Percentiles rank a stretch among this genome's conserved stretches.
phyloP scores from a whole-genome alignment of 2,888 invertebrate genomes.

The Hemicrepidius hirtus region DNA sequence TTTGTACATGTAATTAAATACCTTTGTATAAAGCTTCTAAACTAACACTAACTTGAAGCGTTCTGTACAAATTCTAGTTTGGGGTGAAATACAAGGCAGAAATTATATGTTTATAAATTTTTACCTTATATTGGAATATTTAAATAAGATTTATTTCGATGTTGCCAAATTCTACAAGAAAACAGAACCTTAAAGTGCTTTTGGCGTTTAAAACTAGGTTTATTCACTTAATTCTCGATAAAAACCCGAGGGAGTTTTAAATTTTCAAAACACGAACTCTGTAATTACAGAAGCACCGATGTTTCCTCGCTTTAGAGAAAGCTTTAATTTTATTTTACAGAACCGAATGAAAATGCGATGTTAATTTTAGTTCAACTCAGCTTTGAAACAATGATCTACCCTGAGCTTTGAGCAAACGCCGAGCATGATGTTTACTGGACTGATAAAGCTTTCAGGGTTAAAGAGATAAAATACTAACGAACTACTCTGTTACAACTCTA shows the following conservation, averaged over 20 bases:
- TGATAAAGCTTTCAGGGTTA: background rate
- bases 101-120: background rate
- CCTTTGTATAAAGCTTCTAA: background rate
- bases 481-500: too few species aligned
- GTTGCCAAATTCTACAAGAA: conserved; percentile 53
- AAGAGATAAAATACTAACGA: background rate
- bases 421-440: background rate
- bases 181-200: conserved; percentile 57
- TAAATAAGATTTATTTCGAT: background rate
- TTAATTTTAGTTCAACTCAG: background rate
- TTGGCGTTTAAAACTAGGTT: conserved; percentile 54
- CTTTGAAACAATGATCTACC: background rate
- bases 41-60: conserved; percentile 3
- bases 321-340: background rate
- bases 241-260: background rate
- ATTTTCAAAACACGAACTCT: conserved; percentile 13
- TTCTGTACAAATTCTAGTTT: conserved; percentile 9
- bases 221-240: conserved; percentile 60
- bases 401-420: background rate
- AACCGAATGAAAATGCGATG: background rate
- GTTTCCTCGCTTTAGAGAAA: background rate
- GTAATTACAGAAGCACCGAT: conserved; percentile 17
- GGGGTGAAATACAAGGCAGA: conserved; percentile 8
- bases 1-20: conserved; percentile 16
- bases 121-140: background rate